A percentile compares a stretch with the other conserved stretches of the same genome.
phyloP scores from a whole-genome alignment of 2,888 invertebrate genomes.

The Agonum fuliginosum region DNA sequence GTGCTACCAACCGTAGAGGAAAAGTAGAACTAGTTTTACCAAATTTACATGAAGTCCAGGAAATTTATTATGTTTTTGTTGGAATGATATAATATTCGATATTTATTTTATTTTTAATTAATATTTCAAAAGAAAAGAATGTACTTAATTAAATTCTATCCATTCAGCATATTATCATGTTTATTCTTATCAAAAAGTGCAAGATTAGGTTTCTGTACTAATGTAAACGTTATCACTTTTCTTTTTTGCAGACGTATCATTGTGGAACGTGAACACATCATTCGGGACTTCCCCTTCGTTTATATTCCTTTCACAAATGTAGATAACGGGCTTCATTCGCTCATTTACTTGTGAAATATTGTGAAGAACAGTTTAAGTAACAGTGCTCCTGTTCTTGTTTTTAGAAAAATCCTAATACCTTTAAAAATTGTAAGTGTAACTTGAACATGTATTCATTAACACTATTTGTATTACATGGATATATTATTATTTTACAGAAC shows the following conservation, averaged over 20 bases:
- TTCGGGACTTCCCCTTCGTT: conserved; percentile 59
- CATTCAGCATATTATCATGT: conserved; percentile 71
- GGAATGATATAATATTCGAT: too few relatives aligned
- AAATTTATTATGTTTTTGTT: too few relatives aligned
- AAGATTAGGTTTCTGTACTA: conserved; percentile 70
- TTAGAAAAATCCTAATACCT: not conserved
- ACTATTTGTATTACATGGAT: not conserved
- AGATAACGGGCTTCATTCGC: not conserved
- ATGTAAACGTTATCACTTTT: conserved; percentile 59
- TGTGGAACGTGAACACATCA: conserved; percentile 70
- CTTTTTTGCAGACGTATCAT: conserved; percentile 68
- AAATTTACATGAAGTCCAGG: conserved; percentile 37
- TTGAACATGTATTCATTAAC: not conserved
- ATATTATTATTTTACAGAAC: not conserved
- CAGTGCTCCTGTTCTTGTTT: not conserved
- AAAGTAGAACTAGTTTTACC: conserved; percentile 5
- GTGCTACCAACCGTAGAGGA: not conserved
- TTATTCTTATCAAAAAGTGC: conserved; percentile 74
- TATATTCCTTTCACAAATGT: not conserved
- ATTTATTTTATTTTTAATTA: conserved; percentile 9
- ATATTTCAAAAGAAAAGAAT: not conserved
- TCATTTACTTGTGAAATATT: conserved; percentile 18
- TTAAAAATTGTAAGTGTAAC: not conserved
- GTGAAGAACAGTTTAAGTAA: not conserved
- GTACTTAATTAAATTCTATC: not conserved